Evolutionary conservation across 2,797 vertebrate genomes (phyloP).

Genomic region (Malurus splendens): DNA sequence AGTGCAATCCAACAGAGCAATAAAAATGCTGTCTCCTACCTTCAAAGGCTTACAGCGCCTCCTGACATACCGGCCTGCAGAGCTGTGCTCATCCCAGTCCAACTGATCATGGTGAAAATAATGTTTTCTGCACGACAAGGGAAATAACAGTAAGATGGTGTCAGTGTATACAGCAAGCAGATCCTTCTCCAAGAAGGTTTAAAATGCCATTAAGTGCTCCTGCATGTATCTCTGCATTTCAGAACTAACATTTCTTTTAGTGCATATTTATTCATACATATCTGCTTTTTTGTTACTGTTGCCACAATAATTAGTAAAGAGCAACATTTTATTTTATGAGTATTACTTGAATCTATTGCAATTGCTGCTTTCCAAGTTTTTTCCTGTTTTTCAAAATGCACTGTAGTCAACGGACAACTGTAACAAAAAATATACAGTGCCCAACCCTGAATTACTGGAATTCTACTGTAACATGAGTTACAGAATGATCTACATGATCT

Average conservation of each 20-base stretch:
- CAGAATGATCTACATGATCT: neutral
- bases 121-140: conserved; percentile 73
- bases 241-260: neutral
- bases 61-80: conserved; percentile 86
- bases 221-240: neutral
- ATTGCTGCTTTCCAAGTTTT: neutral
- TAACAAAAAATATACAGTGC: neutral
- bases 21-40: conserved; percentile 63
- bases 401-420: neutral
- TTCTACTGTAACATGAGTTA: neutral
- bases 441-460: neutral
- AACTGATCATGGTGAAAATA: conserved; percentile 85
- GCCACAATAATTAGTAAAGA: neutral
- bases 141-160: neutral
- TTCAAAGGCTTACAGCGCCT: conserved; percentile 92
- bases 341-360: neutral
- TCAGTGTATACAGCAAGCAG: neutral
- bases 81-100: conserved; percentile 90
- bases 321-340: neutral
- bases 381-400: neutral
- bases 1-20: neutral
- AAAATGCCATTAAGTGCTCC: neutral
- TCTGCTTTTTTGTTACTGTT: neutral
- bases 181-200: neutral
- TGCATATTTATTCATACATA: neutral